Base-by-base conservation (phyloP, 37 sponge, comb jelly and placozoan species). In the Amphimedon queenslandica region DNA sequence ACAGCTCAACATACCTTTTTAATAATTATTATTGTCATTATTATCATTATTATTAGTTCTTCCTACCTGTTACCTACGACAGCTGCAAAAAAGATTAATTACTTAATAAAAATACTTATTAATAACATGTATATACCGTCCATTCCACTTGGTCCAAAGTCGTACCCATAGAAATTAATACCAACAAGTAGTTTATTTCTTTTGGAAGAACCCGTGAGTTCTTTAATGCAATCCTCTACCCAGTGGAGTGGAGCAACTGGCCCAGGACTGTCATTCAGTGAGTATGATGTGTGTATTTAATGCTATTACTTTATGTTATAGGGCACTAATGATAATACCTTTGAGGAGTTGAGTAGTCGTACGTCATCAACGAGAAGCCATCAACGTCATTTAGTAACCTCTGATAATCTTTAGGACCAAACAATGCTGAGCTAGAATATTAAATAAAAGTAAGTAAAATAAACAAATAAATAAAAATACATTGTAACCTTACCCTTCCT, bases 111-210 rank as follows among this genome's bases (percentile, higher is more conserved):
- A 8, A n/a, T 34, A 35, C 8, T 20, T 23, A 39, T 39, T 35
- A 6, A 47, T 47, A 13, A 18, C 8, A 47, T 13, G 13, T 47
- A 18, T 25, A 55, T 57, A 90, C 91, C 74, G 6, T 90, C 80
- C 72, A 90, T 81, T 27, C 63, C 64, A 24, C 69, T 64, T 5
- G 69, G 33, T 27, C 78, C 69, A 74, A 82, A 95, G 74, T 93
- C 84, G 37, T 92, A 90, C 13, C 99, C 99, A 64, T 95, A 99
- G 65, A 99, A 95, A 65, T 99, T 99, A 53, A 93, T 78, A 37
- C 99, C 99, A 27, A 90, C 57, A 28, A 99, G 84, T 39, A 99
- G 81, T 77, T 99, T 99, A n/a, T 73, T 55, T 30, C 97, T 55
- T 1, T 71, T 38, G 20, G 66, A 66, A 34, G 86, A 88, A 16